These are phyloP conservation scores for Zaprionus africanus DNA, from an alignment of 1,140 invertebrate genomes.

Conservation along the genomic window DNA sequence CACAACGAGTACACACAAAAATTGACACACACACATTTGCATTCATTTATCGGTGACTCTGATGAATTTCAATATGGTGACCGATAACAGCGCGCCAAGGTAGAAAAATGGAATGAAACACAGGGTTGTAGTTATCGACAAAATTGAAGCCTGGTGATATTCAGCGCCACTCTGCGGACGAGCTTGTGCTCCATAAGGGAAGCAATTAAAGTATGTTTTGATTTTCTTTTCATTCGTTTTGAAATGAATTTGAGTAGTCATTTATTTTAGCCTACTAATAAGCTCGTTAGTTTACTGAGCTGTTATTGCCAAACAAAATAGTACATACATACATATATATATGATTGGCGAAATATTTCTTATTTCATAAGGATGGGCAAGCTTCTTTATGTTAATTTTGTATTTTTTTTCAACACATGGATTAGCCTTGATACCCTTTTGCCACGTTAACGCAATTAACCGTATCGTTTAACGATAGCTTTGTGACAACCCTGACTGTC, in stretches of 20 bases:
- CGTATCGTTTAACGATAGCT: not conserved
- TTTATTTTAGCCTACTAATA: too few species aligned
- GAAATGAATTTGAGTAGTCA: too few species aligned
- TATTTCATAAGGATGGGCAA: too few species aligned
- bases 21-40: slow-evolving; percentile 44
- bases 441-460: not conserved
- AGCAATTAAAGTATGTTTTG: not conserved
- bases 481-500: slow-evolving; percentile 15
- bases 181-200: not conserved
- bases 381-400: too few species aligned
- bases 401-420: too few species aligned
- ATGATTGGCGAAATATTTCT: too few species aligned
- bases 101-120: slow-evolving; percentile 56
- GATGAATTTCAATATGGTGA: slow-evolving; percentile 68
- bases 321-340: too few species aligned
- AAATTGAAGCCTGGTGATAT: slow-evolving; percentile 31
- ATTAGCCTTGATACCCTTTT: not conserved
- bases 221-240: not conserved
- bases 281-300: too few species aligned
- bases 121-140: slow-evolving; percentile 50
- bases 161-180: not conserved
- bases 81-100: slow-evolving; percentile 62
- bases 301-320: too few species aligned
- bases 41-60: slow-evolving; percentile 25
- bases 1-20: slow-evolving; percentile 56